Evolutionary conservation across 2,797 vertebrate genomes (phyloP).

Genomic region (Menidia menidia): DNA sequence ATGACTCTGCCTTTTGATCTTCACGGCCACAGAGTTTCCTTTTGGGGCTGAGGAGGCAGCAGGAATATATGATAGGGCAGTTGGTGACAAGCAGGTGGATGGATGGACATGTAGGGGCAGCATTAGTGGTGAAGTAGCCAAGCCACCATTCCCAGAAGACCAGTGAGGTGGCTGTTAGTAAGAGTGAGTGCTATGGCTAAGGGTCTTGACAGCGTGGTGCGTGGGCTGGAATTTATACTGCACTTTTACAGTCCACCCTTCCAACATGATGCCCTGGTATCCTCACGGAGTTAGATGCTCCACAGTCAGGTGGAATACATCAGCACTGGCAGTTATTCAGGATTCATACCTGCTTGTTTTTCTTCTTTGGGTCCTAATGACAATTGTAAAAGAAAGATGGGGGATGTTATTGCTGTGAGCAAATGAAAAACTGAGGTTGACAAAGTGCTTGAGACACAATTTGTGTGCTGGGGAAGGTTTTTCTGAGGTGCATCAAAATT

Average conservation of each 20-base stretch:
- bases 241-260: constrained; percentile 19
- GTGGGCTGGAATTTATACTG: constrained; percentile 15
- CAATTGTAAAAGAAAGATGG: constrained; percentile 20
- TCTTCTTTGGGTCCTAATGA: background rate
- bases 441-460: too few relatives aligned
- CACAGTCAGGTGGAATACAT: constrained; percentile 29
- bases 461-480: too few relatives aligned
- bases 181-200: constrained; percentile 28
- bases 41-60: constrained; percentile 1
- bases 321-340: background rate
- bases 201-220: constrained; percentile 26
- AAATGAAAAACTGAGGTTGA: background rate
- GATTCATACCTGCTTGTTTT: constrained; percentile 15
- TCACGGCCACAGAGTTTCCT: background rate
- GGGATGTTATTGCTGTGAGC: background rate
- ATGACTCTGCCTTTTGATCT: background rate
- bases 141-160: constrained; percentile 19
- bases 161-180: constrained; percentile 38
- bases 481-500: background rate
- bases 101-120: constrained; percentile 12
- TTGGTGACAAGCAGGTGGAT: constrained; percentile 5
- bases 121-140: constrained; percentile 22
- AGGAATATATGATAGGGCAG: constrained; percentile 11
- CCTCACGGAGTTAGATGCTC: constrained; percentile 25
- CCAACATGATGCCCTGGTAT: background rate